A percentile compares a stretch with the other conserved stretches of the same genome.
phyloP scores from a whole-genome alignment of 2,797 vertebrate genomes.

The Oryzias sinensis region DNA sequence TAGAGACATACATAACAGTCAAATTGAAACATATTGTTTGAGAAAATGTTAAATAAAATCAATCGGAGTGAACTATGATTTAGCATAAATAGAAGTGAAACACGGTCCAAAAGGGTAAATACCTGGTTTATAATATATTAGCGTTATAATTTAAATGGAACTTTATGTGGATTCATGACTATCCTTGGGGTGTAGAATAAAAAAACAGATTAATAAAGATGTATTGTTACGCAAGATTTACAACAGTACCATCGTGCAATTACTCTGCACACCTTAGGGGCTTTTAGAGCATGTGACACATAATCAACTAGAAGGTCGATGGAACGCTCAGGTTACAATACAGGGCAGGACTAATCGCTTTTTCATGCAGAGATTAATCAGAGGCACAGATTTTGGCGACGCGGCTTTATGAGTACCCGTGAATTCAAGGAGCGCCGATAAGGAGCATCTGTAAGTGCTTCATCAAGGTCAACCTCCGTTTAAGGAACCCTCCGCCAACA shows the following conservation, averaged over 20 bases:
- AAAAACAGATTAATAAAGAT: conserved; percentile 57
- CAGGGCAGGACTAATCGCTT: conserved; percentile 38
- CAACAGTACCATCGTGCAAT: conserved; percentile 43
- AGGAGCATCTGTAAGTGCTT: conserved; percentile 49
- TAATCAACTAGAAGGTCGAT: conserved; percentile 68
- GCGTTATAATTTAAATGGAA: conserved; percentile 29
- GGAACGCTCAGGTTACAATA: conserved; percentile 48
- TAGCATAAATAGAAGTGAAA: background rate
- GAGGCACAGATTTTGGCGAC: conserved; percentile 47
- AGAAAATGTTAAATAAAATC: too few relatives aligned
- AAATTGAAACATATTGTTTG: too few relatives aligned
- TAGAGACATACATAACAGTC: too few relatives aligned
- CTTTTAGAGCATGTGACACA: conserved; percentile 49
- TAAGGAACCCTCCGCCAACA: conserved; percentile 46
- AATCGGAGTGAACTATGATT: too few relatives aligned
- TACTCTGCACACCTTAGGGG: conserved; percentile 41
- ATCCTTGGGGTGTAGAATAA: conserved; percentile 37
- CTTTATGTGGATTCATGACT: conserved; percentile 25
- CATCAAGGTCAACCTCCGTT: conserved; percentile 50
- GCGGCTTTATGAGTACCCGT: conserved; percentile 53
- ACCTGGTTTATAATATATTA: conserved; percentile 25
- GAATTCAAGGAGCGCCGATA: conserved; percentile 27
- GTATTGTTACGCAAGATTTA: conserved; percentile 49
- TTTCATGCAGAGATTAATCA: conserved; percentile 67
- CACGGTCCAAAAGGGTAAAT: conserved; percentile 10